Percentiles rank a stretch among this genome's conserved stretches.
Evolutionary conservation across 2,113 vertebrate genomes (phyloP).

Genomic region (Phalacrocorax pelagicus): DNA sequence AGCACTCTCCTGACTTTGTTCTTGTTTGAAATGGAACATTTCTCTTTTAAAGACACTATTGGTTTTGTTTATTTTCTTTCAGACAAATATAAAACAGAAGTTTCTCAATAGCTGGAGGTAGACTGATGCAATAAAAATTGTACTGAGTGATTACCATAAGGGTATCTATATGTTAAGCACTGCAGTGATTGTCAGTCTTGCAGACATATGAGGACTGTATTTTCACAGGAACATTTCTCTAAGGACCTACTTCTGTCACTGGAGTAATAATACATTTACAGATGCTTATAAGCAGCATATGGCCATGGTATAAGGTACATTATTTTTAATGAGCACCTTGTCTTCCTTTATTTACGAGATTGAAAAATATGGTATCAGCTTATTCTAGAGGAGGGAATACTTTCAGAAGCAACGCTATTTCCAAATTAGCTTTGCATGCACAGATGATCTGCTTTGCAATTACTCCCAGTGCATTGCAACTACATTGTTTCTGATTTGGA

Average conservation of each 20-base stretch:
- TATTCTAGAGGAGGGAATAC: background rate
- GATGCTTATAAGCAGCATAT: background rate
- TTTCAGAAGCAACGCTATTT: background rate
- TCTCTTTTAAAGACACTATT: background rate
- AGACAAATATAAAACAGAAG: background rate
- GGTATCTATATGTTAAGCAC: background rate
- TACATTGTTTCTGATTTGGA: background rate
- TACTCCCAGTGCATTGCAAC: background rate
- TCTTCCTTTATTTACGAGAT: background rate
- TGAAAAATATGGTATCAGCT: background rate
- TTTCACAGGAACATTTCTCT: background rate
- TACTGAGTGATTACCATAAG: background rate
- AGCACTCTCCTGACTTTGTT: background rate
- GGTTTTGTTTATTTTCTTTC: background rate
- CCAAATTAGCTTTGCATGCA: background rate
- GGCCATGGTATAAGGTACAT: background rate
- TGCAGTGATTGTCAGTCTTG: background rate
- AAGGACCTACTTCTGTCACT: background rate
- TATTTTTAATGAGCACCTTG: background rate
- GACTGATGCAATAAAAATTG: background rate
- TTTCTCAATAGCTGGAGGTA: background rate
- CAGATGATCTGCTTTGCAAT: background rate
- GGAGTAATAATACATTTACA: background rate
- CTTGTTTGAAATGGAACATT: background rate
- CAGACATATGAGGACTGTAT: rapidly evolving